Base-by-base conservation (phyloP, 2,797 vertebrate species). In the Oreochromis mossambicus region DNA sequence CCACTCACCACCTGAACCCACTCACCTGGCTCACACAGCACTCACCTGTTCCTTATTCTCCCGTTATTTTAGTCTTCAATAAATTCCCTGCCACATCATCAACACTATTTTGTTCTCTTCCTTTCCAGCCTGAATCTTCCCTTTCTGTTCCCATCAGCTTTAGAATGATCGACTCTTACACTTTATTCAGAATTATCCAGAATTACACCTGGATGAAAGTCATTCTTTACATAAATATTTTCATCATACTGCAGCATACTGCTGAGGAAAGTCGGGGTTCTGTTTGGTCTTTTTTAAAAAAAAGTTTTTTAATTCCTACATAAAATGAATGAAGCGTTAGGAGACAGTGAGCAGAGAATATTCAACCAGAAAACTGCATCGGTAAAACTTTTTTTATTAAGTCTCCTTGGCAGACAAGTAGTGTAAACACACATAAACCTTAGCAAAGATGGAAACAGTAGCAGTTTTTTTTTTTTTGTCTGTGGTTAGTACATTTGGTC, bases 401-500 rank as follows among this genome's bases (percentile, higher is more conserved):
- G 24, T 73, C 24, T 76, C 32, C 79, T 32, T 36, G 36, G 17
- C 29, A 8, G 5, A 75, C 32, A 48, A 7, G 29, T 29, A 24
- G 29, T 68, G 84, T 90, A 85, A 91, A 92, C 89, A 90, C 61
- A 36, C 29, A 86, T 89, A 83, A 90, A 36, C 75, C 79, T 87
- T 21, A 50, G 81, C 79, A 88, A 81, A 87, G 82, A 88, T 92
- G 87, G 91, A 90, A 90, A 92, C 85, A 82, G 78, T 17, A 55
- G 79, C 61, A 29, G 17, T 7, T 77, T 4, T 26, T 86, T 48
- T 24, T 7, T n/a, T 51, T 10, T n/a, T 78, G 88, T 83, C 90
- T 82, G 9, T 54, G 48, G 75, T 78, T 77, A 78, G 84, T 34
- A 70, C 19, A 10, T 56, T 83, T 86, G 78, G 76, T 41, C 15